These are phyloP conservation scores for Catostomus latipinnis DNA, from an alignment of 2,797 vertebrate species.

Conservation along the genomic window DNA sequence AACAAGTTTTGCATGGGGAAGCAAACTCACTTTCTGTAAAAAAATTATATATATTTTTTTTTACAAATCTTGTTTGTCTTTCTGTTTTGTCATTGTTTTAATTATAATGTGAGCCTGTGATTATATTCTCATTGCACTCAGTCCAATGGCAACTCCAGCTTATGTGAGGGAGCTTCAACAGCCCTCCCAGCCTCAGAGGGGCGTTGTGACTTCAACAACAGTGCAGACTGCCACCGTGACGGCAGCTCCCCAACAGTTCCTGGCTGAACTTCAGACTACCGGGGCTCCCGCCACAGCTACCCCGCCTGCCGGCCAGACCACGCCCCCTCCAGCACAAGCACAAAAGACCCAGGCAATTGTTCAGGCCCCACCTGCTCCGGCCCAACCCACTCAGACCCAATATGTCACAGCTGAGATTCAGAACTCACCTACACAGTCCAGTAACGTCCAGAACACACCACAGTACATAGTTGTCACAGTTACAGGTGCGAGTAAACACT, in stretches of 20 bases:
- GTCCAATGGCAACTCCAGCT: slow-evolving; percentile 89
- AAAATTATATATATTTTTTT: background rate
- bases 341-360: slow-evolving; percentile 68
- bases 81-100: background rate
- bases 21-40: no score
- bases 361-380: slow-evolving; percentile 69
- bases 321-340: slow-evolving; percentile 67
- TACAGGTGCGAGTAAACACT: slow-evolving; percentile 79
- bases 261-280: slow-evolving; percentile 83
- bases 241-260: slow-evolving; percentile 80
- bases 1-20: no score
- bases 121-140: slow-evolving; percentile 63
- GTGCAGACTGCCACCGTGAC: slow-evolving; percentile 72
- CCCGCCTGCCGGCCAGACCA: slow-evolving; percentile 71
- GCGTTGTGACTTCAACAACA: slow-evolving; percentile 68
- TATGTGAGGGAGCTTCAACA: slow-evolving; percentile 89
- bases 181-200: slow-evolving; percentile 78
- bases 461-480: slow-evolving; percentile 95
- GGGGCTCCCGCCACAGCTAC: slow-evolving; percentile 68
- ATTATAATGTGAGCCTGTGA: background rate
- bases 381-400: slow-evolving; percentile 80
- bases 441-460: slow-evolving; percentile 78
- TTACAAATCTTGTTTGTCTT: no score
- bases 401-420: slow-evolving; percentile 88
- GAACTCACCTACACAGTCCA: slow-evolving; percentile 78